A percentile compares a stretch with the other conserved stretches of the same genome.
phyloP scores from a whole-genome alignment of 2,113 vertebrate species.

The Rhinogobius similis region DNA sequence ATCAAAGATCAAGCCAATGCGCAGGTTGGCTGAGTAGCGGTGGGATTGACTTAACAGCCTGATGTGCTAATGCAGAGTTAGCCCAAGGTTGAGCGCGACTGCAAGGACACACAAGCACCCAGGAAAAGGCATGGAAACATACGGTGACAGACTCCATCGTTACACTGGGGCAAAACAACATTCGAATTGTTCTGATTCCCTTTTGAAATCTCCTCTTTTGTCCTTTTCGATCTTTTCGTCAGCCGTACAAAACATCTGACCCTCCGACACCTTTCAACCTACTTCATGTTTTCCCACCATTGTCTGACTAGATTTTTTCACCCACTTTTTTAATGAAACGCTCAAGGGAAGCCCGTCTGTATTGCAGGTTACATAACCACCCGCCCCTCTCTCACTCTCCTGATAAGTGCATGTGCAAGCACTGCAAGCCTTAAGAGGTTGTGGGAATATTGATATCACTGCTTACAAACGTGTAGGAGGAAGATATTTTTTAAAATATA shows the following conservation, averaged over 20 bases:
- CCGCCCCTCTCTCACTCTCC: conserved; percentile 37
- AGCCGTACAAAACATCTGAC: conserved; percentile 44
- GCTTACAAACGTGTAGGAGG: background rate
- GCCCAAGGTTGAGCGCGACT: conserved; percentile 66
- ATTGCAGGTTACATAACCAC: conserved; percentile 56
- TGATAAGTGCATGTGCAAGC: conserved; percentile 35
- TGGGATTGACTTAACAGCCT: conserved; percentile 72
- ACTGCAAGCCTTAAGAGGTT: conserved; percentile 31
- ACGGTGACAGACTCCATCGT: conserved; percentile 26
- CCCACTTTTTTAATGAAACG: conserved; percentile 30
- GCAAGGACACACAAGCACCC: conserved; percentile 55
- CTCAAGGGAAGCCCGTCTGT: conserved; percentile 60
- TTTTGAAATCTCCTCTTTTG: conserved; percentile 28
- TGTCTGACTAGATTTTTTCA: conserved; percentile 20
- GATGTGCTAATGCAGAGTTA: conserved; percentile 72
- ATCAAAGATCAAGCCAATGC: conserved; percentile 70
- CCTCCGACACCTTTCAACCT: conserved; percentile 25
- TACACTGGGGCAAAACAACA: conserved; percentile 20
- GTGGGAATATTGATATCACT: conserved; percentile 24
- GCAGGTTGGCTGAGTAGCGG: conserved; percentile 68
- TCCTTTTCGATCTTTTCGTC: conserved; percentile 50
- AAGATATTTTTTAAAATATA: background rate
- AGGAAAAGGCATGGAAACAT: conserved; percentile 16
- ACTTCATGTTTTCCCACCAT: conserved; percentile 16
- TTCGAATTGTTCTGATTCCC: conserved; percentile 40